Evolutionary conservation across 2,888 invertebrate genomes (phyloP), one percentile per base, ranked within the genome.

Genomic region (Sinohyriopsis cumingii): DNA sequence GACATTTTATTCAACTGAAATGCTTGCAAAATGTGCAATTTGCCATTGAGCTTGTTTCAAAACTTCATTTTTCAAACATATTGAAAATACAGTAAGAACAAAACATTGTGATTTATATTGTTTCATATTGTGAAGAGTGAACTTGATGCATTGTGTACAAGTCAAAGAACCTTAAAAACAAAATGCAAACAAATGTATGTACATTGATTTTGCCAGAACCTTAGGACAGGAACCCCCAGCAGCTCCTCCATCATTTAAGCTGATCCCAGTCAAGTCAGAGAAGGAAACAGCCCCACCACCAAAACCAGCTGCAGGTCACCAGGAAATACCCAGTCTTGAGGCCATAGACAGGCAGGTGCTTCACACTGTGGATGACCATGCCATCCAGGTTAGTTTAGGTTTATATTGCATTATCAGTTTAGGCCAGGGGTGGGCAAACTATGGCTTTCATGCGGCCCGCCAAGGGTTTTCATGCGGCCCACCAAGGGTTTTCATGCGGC

Each of bases 311-410:
- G 76, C 81, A 5, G 71, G 74, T n/a, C 55, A 70, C 2, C 83
- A 84, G 22, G 86, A 84, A 70, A 89, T 89, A 76, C 88, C 88
- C 9, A 84, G 84, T 55, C 81, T 88, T 68, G 87, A 89, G 45
- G 83, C 84, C 71, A 87, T 87, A 69, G 87, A 89, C 70, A 84
- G 84, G 57, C 76, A 84, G 65, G 84, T 89, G 61, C 82, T 90
- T 69, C 82, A 88, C 77, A 87, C 85, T 59, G 89, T 90, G 19
- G 90, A 90, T 77, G 87, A 87, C 63, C 90, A 90, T 69, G 90
- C 90, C 69, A 87, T 89, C 65, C 88, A 89, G 87, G 89, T 89
- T 67, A 69, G 75, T 59, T 19, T 56, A 33, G 56, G 7, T 62
- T 18, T n/a, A 19, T 25, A n/a, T n/a, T 20, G 53, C 63, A 20